Conservation (phyloP, 2,888 invertebrate genomes). For the Eupeodes luniger region DNA sequence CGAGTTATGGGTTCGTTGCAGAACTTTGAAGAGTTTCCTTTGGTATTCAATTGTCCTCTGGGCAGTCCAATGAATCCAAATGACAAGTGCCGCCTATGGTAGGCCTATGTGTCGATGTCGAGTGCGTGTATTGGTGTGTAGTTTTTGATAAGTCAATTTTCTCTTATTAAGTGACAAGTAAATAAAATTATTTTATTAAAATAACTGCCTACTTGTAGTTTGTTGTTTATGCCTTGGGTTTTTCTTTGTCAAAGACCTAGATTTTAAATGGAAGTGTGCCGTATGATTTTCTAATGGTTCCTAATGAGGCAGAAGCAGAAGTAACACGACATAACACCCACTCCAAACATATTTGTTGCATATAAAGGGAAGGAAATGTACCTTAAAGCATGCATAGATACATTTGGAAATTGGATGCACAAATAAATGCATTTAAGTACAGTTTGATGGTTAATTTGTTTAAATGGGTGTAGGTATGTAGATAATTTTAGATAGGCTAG, state of each 20-base stretch:
- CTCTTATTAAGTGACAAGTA: not conserved
- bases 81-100: slow-evolving; percentile 81
- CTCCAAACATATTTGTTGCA: not conserved
- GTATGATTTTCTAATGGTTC: not conserved
- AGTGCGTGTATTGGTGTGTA: not conserved
- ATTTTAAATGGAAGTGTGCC: not conserved
- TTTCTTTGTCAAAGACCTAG: not conserved
- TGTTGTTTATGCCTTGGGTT: not conserved
- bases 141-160: not conserved
- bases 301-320: not conserved
- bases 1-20: slow-evolving; percentile 81
- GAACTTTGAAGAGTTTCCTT: slow-evolving; percentile 80
- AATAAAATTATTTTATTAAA: slow-evolving; percentile 13
- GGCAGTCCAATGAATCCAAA: slow-evolving; percentile 81
- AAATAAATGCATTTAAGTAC: slow-evolving; percentile 2
- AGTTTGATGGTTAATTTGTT: slow-evolving; percentile 9
- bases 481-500: no score
- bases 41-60: slow-evolving; percentile 79
- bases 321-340: not conserved
- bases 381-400: not conserved
- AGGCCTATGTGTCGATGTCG: slow-evolving; percentile 7
- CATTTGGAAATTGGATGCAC: not conserved
- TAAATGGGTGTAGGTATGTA: not conserved
- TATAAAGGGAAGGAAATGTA: not conserved
- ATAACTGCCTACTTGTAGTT: not conserved